Percentiles rank a stretch among this genome's conserved stretches.
These are phyloP conservation scores for Sinocyclocheilus grahami DNA, from an alignment of 2,113 vertebrate species.

Conservation along the genomic window DNA sequence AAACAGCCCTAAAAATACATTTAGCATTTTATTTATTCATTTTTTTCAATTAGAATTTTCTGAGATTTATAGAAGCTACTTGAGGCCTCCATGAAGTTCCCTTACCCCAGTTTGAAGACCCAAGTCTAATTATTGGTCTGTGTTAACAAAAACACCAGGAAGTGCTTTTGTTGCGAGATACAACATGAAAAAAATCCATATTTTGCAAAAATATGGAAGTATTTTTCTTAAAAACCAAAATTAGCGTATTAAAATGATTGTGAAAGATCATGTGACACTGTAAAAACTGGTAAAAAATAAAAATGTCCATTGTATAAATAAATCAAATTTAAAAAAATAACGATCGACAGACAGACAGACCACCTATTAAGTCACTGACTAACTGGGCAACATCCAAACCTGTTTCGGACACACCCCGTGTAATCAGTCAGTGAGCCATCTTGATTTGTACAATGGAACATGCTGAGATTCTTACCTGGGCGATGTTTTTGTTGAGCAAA, in stretches of 20 bases:
- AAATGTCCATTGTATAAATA: too few relatives aligned
- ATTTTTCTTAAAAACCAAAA: not conserved
- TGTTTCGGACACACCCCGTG: not conserved
- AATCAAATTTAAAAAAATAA: too few relatives aligned
- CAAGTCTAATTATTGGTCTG: not conserved
- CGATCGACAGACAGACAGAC: too few relatives aligned
- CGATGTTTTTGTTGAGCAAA: slow-evolving; percentile 98
- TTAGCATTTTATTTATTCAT: too few relatives aligned
- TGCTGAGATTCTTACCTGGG: slow-evolving; percentile 81
- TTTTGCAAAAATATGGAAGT: too few relatives aligned
- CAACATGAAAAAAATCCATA: not conserved
- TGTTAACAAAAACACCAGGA: not conserved
- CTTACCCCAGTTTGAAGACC: not conserved
- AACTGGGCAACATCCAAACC: not conserved
- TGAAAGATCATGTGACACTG: too few relatives aligned
- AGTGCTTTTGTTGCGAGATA: not conserved
- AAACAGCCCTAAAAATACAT: not conserved
- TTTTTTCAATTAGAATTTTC: too few relatives aligned
- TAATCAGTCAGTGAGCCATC: not conserved
- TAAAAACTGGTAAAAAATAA: too few relatives aligned
- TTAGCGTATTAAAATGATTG: too few relatives aligned
- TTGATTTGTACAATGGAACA: not conserved
- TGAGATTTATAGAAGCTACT: not conserved
- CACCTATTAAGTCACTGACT: not conserved
- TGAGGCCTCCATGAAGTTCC: not conserved